Conservation (phyloP, 2,797 vertebrate species). For the Gouania willdenowi region DNA sequence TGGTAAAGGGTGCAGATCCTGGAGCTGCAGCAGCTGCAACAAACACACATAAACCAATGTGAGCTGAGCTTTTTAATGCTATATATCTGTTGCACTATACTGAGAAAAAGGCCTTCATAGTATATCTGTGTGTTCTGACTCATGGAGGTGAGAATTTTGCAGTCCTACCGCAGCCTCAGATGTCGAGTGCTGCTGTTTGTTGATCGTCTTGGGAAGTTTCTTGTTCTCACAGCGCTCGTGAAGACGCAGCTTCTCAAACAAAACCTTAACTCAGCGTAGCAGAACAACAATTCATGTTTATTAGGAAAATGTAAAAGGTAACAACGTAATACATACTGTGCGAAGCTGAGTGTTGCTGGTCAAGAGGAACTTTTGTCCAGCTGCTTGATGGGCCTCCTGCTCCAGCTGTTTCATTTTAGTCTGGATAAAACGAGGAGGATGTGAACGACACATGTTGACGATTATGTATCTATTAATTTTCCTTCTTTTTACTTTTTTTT, state of each 20-base stretch:
- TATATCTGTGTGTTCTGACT: too few relatives aligned
- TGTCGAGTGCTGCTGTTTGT: slow-evolving; percentile 81
- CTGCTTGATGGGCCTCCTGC: slow-evolving; percentile 82
- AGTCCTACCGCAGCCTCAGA: slow-evolving; percentile 82
- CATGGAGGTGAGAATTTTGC: slow-evolving; percentile 8
- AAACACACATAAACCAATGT: too few relatives aligned
- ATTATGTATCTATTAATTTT: neutral
- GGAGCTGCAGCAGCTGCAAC: slow-evolving; percentile 82
- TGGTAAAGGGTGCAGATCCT: slow-evolving; percentile 87
- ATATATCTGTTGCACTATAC: neutral
- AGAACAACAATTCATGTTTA: too few relatives aligned
- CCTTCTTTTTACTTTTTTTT: too few relatives aligned
- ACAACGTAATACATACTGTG: slow-evolving; percentile 68
- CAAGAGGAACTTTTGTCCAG: slow-evolving; percentile 86
- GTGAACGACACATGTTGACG: neutral
- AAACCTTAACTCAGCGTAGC: too few relatives aligned
- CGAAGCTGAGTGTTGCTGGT: slow-evolving; percentile 86
- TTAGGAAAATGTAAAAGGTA: too few relatives aligned
- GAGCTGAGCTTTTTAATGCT: too few relatives aligned
- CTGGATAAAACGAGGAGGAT: slow-evolving; percentile 51
- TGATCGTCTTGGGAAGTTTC: slow-evolving; percentile 77
- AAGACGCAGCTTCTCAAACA: slow-evolving; percentile 89
- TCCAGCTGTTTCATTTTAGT: slow-evolving; percentile 84
- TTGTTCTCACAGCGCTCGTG: slow-evolving; percentile 77
- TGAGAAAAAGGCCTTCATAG: neutral